phyloP scores from a whole-genome alignment of 2,888 invertebrate genomes.

The Leptopilina drosophilae region DNA sequence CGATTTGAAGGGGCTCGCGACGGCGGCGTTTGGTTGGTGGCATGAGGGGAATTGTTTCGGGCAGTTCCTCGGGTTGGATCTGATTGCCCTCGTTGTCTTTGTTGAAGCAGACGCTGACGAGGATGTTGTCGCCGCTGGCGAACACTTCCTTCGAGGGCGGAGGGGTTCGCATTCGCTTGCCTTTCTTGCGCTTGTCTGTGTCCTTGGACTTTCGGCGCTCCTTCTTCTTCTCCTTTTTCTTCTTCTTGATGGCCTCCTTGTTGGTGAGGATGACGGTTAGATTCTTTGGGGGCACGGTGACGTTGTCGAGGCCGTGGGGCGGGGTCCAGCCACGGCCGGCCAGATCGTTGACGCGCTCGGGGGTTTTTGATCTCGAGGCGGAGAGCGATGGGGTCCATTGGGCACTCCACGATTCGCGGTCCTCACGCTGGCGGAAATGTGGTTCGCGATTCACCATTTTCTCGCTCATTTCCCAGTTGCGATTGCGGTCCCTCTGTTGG shows the following conservation, averaged over 20 bases:
- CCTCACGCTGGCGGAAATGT: conserved; percentile 61
- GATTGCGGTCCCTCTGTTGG: conserved; percentile 64
- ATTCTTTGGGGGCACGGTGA: conserved; percentile 77
- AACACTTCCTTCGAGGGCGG: conserved; percentile 92
- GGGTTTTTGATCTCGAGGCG: conserved; percentile 79
- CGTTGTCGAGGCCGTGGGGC: conserved; percentile 77
- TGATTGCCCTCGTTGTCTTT: conserved; percentile 77
- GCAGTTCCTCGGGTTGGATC: conserved; percentile 64
- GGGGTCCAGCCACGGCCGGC: conserved; percentile 80
- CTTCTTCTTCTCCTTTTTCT: conserved; percentile 78
- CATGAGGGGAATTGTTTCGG: conserved; percentile 71
- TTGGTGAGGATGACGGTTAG: conserved; percentile 81
- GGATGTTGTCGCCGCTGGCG: conserved; percentile 94
- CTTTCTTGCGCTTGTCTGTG: conserved; percentile 72
- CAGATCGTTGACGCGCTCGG: conserved; percentile 60
- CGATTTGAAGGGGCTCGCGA: conserved; percentile 70
- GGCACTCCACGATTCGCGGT: conserved; percentile 69
- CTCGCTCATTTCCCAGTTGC: conserved; percentile 70
- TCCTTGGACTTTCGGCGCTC: conserved; percentile 76
- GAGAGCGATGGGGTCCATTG: conserved; percentile 80
- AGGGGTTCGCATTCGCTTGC: conserved; percentile 77
- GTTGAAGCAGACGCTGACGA: conserved; percentile 94
- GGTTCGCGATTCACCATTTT: conserved; percentile 63
- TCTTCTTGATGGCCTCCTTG: conserved; percentile 78
- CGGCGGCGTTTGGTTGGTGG: conserved; percentile 76